Base-by-base conservation (phyloP, 2,797 vertebrate species). In the Dermochelys coriacea region DNA sequence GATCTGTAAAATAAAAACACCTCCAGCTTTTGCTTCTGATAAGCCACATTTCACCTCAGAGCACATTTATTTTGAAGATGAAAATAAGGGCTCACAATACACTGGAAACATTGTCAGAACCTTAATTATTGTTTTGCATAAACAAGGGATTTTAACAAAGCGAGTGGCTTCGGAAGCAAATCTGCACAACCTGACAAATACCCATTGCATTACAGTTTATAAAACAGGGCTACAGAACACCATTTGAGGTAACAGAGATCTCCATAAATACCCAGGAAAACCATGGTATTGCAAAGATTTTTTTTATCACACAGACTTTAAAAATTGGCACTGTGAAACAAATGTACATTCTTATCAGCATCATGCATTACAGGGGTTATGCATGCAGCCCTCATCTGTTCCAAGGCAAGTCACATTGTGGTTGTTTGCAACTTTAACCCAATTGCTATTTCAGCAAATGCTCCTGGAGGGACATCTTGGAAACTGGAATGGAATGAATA, bases 371-470 rank as follows among this genome's bases (percentile, higher is more conserved):
- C 59, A 91, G 19, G 11, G 21, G 27, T n/a, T 0, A 4, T 57
- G 34, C 51, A 29, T 1, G 21, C 23, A 90, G 16, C 41, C 41
- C 23, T 47, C 52, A 55, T 82, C 10, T 41, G 9, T 88, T 88
- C 82, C 52, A 50, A 94, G 49, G 78, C 34, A 75, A 93, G 68
- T 84, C 15, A 41, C 55, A n/a, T 3, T 77, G 51, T 51, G 31
- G 37, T 21, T 74, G 54, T n/a, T 96, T 3, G 23, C 84, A 68
- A 94, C 88, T 96, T 93, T 68, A 94, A 93, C 54, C n/a, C 77
- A 92, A 84, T 75, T 93, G 47, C 75, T 87, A 29, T 95, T 96
- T 96, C 93, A 94, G 86, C 91, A 96, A 93, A 81, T 50, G n/a
- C 11, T 94, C 79, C 84, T 90, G 23, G 31, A 88, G 31, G 68